Evolutionary conservation across 2,113 vertebrate species (phyloP), one percentile per base, ranked within the genome.

Genomic region (Menura novaehollandiae): DNA sequence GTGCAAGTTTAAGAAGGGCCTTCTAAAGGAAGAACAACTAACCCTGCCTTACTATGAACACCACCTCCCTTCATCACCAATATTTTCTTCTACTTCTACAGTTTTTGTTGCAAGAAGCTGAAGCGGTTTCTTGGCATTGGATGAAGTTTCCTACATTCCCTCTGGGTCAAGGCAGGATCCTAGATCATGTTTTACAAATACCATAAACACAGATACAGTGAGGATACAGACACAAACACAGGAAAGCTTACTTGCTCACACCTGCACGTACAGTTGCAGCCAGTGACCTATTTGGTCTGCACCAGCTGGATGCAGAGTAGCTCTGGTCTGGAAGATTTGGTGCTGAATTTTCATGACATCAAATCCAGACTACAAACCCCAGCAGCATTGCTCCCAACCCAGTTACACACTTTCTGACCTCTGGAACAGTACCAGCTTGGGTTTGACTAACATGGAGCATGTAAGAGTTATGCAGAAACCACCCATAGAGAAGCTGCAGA

Each of bases 211-310:
- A 47, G 55, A 63, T 16, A 49, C 13, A 92, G 59, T 3, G 15
- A 80, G 59, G 79, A 60, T 28, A 68, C 33, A 14, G 39, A 71
- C 32, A 79, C 23, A 33, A 21, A 23, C 6, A n/a, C 6, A 73
- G 53, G 33, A 85, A 78, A 88, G 35, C 41, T 62, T 59, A 73
- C 41, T 69, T 66, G 62, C 23, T 74, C 47, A 63, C 18, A 44
- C 16, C 14, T 39, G 64, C 49, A 26, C 0, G 0, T 27, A 30
- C 2, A 30, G 33, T 18, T 52, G 66, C 52, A 59, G 47, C 37
- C 30, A 75, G 84, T 35, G 41, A 73, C 22, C 33, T 79, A 5
- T 55, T 60, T 68, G 85, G 39, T 46, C 44, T 87, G 87, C 22
- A 12, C 39, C 60, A 95, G 43, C 32, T 51, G 33, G 39, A 75